phyloP scores from a whole-genome alignment of 2,888 invertebrate species.

The Noctua pronuba region DNA sequence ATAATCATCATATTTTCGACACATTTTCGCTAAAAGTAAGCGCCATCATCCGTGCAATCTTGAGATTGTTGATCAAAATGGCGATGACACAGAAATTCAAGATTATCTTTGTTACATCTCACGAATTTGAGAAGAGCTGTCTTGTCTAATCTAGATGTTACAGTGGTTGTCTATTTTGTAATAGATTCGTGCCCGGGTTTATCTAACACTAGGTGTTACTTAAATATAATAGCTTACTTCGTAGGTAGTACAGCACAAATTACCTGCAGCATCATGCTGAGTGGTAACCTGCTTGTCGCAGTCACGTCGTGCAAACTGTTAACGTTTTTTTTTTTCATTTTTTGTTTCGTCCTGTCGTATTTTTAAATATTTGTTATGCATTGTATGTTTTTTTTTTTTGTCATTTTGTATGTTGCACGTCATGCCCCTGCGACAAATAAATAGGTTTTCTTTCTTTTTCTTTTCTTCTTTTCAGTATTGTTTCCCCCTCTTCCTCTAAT shows the following conservation, averaged over 20 bases:
- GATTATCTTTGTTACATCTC: conserved; percentile 48
- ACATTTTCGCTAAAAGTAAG: conserved; percentile 42
- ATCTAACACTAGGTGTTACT: not conserved
- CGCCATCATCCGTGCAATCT: conserved; percentile 42
- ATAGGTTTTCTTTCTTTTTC: too few species aligned
- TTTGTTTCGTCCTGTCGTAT: too few species aligned
- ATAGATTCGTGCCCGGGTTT: not conserved
- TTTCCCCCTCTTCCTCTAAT: not conserved
- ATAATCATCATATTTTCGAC: conserved; percentile 60
- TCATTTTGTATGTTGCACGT: too few species aligned
- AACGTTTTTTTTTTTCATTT: too few species aligned
- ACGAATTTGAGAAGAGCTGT: conserved; percentile 42
- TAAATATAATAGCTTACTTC: not conserved
- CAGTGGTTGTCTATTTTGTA: conserved; percentile 36
- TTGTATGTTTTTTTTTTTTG: too few species aligned
- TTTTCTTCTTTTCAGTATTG: too few species aligned
- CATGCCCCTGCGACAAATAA: too few species aligned
- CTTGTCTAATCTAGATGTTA: conserved; percentile 30
- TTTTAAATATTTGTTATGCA: too few species aligned
- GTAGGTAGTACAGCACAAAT: not conserved
- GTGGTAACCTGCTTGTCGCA: too few species aligned
- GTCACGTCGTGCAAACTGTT: too few species aligned
- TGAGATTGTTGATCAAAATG: conserved; percentile 55
- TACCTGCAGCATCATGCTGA: too few species aligned
- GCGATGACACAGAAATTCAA: conserved; percentile 52